Evolutionary conservation across 2,888 invertebrate species (phyloP).

Genomic region (Metellina segmentata): DNA sequence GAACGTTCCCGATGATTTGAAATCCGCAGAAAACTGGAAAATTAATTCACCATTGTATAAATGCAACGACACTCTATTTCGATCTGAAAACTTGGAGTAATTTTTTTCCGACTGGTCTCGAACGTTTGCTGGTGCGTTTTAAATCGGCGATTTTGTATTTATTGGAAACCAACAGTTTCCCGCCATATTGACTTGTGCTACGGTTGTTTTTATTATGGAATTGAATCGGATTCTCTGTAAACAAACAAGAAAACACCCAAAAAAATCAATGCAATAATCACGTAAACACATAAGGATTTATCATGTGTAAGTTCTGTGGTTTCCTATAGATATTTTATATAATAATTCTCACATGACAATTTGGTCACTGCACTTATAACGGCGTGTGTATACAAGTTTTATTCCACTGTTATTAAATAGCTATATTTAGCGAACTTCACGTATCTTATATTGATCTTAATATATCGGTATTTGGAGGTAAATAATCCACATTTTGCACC

Average conservation of each 20-base stretch:
- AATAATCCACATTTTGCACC: too few species aligned
- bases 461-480: too few species aligned
- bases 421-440: too few species aligned
- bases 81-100: not conserved
- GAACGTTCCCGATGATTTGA: slow-evolving; percentile 12
- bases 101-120: not conserved
- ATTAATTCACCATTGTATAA: not conserved
- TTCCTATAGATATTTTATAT: slow-evolving; percentile 14
- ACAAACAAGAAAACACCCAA: slow-evolving; percentile 9
- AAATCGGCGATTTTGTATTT: slow-evolving; percentile 57
- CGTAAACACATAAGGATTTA: slow-evolving; percentile 45
- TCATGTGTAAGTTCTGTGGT: slow-evolving; percentile 36
- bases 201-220: slow-evolving; percentile 71
- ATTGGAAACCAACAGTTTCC: slow-evolving; percentile 67
- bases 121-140: not conserved
- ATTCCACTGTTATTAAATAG: not conserved
- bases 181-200: slow-evolving; percentile 73
- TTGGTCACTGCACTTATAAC: slow-evolving; percentile 68
- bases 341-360: slow-evolving; percentile 60
- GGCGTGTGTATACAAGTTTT: slow-evolving; percentile 51
- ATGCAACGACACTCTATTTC: not conserved
- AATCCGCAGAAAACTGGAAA: slow-evolving; percentile 48
- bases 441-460: too few species aligned
- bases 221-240: slow-evolving; percentile 12
- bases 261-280: slow-evolving; percentile 17